Evolutionary conservation across 2,113 vertebrate genomes (phyloP).

Genomic region (Grantiella picta): DNA sequence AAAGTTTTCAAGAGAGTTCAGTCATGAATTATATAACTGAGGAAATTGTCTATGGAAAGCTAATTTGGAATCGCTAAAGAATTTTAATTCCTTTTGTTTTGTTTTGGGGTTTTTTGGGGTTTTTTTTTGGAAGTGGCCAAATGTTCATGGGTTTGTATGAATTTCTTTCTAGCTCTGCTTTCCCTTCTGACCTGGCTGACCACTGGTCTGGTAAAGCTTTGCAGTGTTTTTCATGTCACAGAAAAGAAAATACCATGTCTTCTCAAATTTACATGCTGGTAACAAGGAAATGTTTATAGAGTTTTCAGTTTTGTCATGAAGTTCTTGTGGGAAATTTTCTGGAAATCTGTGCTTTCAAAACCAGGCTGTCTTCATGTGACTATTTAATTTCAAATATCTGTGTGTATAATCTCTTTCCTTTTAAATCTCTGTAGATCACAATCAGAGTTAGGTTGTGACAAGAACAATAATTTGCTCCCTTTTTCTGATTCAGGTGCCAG

Average conservation of each 20-base stretch:
- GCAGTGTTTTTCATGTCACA: neutral
- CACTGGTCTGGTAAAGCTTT: neutral
- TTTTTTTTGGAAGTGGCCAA: neutral
- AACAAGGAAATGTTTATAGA: neutral
- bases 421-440: neutral
- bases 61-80: neutral
- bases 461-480: neutral
- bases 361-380: neutral
- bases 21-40: slow-evolving; percentile 20
- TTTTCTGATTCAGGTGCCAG: neutral
- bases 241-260: neutral
- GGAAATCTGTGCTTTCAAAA: neutral
- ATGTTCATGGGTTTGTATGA: neutral
- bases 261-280: fast-evolving
- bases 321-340: neutral
- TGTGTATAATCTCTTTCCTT: neutral
- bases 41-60: neutral
- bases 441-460: neutral
- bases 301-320: neutral
- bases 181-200: neutral
- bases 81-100: neutral
- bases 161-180: neutral
- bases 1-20: neutral
- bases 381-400: neutral
- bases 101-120: no score